Base-by-base conservation (phyloP, 2,797 vertebrate genomes). In the Acipenser transmontanus region DNA sequence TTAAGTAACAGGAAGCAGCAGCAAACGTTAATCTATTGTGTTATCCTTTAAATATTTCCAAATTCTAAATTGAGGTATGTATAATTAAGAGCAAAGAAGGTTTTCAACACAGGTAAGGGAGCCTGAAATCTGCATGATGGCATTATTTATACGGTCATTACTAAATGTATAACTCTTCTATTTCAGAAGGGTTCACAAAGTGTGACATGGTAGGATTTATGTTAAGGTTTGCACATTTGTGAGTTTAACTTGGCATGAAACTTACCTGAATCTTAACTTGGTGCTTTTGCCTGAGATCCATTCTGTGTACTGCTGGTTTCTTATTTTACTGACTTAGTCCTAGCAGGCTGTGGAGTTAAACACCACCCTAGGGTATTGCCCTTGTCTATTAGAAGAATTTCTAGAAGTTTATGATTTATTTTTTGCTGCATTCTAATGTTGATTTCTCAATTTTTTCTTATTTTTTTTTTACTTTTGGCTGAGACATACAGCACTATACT, bases 361-460 rank as follows among this genome's bases (percentile, higher is more conserved):
- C 49, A 6, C 10, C 6, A 8, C 12, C 47, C 14, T 8, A 50
- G 66, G 68, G 51, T 66, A 14, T 62, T 11, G 2, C 11, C 61
- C 54, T 50, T 34, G 59, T 13, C 1, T 1, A 11, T 10, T 50
- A 9, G 12, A 49, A 34, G 7, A 59, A 48, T 47, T n/a, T 13
- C 6, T 8, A 0, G 10, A 50, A 34, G 8, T 20, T 57, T 11
- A 52, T 12, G 1, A 13, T 54, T 56, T 34, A 0, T 34, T 34
- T n/a, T 69, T 66, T 66, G 11, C 20, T 49, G 56, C n/a, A 61
- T 62, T 20, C 8, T 69, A 10, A 34, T 56, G 10, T 49, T 47
- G 54, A 17, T 11, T 49, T 51, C 52, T 14, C 7, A 7, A 8
- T n/a, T 7, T 11, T 8, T 0, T 9, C 6, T 8, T 6, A 3